Base-by-base conservation (phyloP, 1,140 invertebrate species). In the Zaprionus taronus region DNA sequence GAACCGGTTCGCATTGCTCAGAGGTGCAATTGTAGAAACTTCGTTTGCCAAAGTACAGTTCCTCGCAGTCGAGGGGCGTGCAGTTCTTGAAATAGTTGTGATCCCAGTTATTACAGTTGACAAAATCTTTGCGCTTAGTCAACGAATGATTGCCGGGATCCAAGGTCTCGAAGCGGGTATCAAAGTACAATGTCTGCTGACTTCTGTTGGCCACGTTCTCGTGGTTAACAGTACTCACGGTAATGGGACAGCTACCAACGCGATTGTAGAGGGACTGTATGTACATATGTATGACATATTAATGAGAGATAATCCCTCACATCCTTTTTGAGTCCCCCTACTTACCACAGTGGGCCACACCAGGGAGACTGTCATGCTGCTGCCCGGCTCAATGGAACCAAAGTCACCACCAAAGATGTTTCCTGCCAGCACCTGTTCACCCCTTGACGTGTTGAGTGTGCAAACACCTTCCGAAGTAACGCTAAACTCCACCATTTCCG, bases 321-420 rank as follows among this genome's bases (percentile, higher is more conserved):
- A 34, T 47, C 12, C 31, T 7, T 34, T 34, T 34, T 34, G 31
- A 15, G 14, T 20, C 15, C 5, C 4, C 17, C 2, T 5, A 56
- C 83, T 41, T n/a, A 92, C 91, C 68, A 86, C 76, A 31, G 91
- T 92, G 36, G 91, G 91, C 81, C 78, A 92, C 12, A 92, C 76
- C 15, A 92, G 26, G 2, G 91, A 92, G 1, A 92, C 79, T 3
- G 77, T 81, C 53, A 83, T 69, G 53, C 34, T 68, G n/a, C 56
- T 64, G n/a, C 89, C 90, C 11, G 91, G 61, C 20, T 81, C 81
- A 12, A 92, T 53, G 4, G 41, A 34, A 3, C 81, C 86, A n/a
- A 91, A 91, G 22, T 91, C 73, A 1, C 90, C 90, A 0, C 91
- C 91, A 55, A 72, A 81, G 11, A 92, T 75, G 1, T 65, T 68